Percentiles rank a stretch among this genome's conserved stretches.
phyloP scores from a whole-genome alignment of 2,888 invertebrate species.

The Patella pellucida region DNA sequence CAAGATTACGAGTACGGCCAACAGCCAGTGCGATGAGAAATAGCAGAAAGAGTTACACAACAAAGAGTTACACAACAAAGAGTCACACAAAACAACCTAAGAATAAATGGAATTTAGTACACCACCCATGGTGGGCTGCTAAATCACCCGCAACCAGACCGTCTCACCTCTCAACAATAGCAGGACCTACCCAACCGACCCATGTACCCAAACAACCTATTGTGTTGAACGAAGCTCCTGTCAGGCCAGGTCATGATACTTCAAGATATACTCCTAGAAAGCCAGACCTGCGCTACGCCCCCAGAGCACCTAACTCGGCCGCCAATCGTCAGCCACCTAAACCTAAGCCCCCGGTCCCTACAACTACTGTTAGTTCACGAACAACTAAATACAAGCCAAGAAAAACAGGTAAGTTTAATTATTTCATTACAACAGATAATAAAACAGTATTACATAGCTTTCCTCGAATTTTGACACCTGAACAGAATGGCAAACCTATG shows the following conservation, averaged over 20 bases:
- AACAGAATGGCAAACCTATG: too few species aligned
- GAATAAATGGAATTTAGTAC: slow-evolving; percentile 19
- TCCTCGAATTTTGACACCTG: too few species aligned
- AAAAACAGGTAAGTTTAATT: neutral
- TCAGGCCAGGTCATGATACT: neutral
- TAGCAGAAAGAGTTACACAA: neutral
- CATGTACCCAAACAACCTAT: neutral
- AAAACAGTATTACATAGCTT: too few species aligned
- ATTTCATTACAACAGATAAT: too few species aligned
- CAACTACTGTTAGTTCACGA: neutral
- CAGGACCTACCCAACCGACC: neutral
- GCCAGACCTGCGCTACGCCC: neutral
- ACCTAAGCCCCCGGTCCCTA: neutral
- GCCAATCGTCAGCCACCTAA: neutral
- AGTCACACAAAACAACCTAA: neutral
- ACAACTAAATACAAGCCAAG: neutral
- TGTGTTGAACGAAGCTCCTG: neutral
- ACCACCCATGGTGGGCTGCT: slow-evolving; percentile 26
- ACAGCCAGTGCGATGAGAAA: neutral
- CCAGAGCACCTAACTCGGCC: neutral
- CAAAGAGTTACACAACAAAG: neutral
- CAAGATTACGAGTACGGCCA: neutral
- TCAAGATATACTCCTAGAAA: neutral
- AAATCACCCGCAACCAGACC: slow-evolving; percentile 18
- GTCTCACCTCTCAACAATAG: neutral